Base-by-base conservation (phyloP, 2,113 vertebrate species). In the Nothoprocta perdicaria region DNA sequence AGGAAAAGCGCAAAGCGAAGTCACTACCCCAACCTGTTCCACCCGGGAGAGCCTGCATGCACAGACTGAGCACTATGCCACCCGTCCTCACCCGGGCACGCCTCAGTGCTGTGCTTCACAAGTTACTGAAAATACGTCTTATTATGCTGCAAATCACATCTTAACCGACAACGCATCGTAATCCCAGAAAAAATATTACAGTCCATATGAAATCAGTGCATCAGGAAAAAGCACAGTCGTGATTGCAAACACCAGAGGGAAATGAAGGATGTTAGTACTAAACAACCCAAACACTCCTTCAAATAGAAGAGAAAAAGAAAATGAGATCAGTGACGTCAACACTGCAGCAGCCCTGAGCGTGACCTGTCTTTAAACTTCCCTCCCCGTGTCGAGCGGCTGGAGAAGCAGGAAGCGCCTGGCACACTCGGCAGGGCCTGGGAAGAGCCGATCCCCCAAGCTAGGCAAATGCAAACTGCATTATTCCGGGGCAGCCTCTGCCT, bases 1-100 rank as follows among this genome's bases (percentile, higher is more conserved):
- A 63, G 24, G 16, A 80, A 16, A 14, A 43, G 41, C 45, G 41
- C 2, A 11, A 12, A 57, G 29, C 65, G 77, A 88, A 77, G 12
- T 7, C 35, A 29, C 11, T 77, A 19, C 22, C 41, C 9, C 31
- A 88, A 93, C 21, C 11, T 3, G 0, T 19, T 7, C 18, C 5
- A 1, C 1, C 7, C 26, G 52, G 41, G 13, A 76, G 0, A 55
- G 33, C 0, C 0, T 7, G 6, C 3, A 9, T 21, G 43, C 23
- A 17, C 35, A 46, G 45, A 63, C 11, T 41, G 1, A 0, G 21
- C 14, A 26, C 29, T 38, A 46, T 26, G 16, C 50, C 41, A 26
- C 46, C 72, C 24, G 38, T 74, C 46, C 31, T 63, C 57, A 38
- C 21, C 62, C 71, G 53, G 81, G 35, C 26, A 26, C 0, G 0